A percentile compares a stretch with the other conserved stretches of the same genome.
Evolutionary conservation across 2,113 vertebrate species (phyloP).

Genomic region (Siniperca chuatsi): DNA sequence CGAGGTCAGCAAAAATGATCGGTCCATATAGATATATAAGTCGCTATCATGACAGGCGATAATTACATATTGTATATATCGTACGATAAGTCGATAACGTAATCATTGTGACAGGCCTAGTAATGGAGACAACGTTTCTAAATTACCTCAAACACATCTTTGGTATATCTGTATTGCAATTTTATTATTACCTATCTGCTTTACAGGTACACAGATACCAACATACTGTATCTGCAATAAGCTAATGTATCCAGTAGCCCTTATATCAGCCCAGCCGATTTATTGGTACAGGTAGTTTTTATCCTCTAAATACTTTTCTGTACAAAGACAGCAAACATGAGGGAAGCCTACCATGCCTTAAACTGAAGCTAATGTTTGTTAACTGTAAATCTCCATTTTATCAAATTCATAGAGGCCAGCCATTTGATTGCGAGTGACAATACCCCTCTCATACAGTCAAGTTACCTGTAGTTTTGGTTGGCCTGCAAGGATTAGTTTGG

Average conservation of each 20-base stretch:
- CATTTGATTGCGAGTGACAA: neutral
- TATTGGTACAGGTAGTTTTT: too few relatives aligned
- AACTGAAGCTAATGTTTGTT: slow-evolving; percentile 1
- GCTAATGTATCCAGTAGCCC: neutral
- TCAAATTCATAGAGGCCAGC: neutral
- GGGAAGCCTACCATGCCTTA: neutral
- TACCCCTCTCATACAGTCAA: neutral
- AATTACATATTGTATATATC: too few relatives aligned
- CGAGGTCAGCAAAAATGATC: too few relatives aligned
- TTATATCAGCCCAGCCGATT: neutral
- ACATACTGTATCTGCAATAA: neutral
- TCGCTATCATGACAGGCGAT: too few relatives aligned
- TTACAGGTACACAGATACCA: neutral
- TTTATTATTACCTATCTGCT: neutral
- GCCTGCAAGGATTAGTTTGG: neutral
- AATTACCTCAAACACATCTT: too few relatives aligned
- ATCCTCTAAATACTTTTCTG: neutral
- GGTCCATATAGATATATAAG: too few relatives aligned
- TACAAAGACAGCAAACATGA: neutral
- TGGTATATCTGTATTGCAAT: neutral
- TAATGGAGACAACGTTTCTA: too few relatives aligned
- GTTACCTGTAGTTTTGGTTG: neutral
- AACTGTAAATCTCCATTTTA: neutral
- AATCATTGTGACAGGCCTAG: too few relatives aligned
- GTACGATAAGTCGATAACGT: too few relatives aligned